Evolutionary conservation across 2,113 vertebrate species (phyloP), one percentile per base, ranked within the genome.

Genomic region (Petroica traversi): DNA sequence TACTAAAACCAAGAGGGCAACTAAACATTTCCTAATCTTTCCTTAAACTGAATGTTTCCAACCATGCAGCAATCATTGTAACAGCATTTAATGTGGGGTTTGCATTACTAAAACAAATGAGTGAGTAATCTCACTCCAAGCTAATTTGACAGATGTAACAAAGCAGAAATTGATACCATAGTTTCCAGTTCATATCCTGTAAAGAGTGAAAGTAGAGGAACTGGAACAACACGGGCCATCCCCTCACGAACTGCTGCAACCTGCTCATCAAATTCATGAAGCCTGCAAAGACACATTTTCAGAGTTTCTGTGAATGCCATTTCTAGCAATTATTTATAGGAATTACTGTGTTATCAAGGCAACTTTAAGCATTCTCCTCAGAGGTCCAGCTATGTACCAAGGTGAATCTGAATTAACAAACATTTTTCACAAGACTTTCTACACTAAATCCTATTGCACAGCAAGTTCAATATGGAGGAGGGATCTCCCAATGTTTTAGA

Each of bases 261-360:
- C 97, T 99, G 99, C 92, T 99, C 99, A 3, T 99, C 99, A 96
- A 99, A 99, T 96, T 99, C 99, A 67, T 99, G 99, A 88, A 99
- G 98, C 63, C 99, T 99, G 97, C 33, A 96, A 85, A 91, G 77
- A 82, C 18, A 78, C 14, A 74, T 80, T 77, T 85, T 38, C 40
- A 78, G 40, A 61, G 54, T 49, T 78, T 19, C 40, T 41, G 5
- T 55, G 45, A 93, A 34, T 46, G 14, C 4, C 6, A 51, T 58
- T 59, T 72, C 45, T 12, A 67, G 58, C 14, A 45, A 66, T 72
- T 81, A 57, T 20, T 85, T 58, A 28, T 16, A 74, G 29, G 11
- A 66, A 45, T 57, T 63, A 52, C 9, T 52, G 34, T 58, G 31
- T 24, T 34, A 81, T 5, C 40, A 62, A 91, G 16, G 41, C 36